Evolutionary conservation across 2,888 invertebrate genomes (phyloP).

Genomic region (Homarus gammarus): DNA sequence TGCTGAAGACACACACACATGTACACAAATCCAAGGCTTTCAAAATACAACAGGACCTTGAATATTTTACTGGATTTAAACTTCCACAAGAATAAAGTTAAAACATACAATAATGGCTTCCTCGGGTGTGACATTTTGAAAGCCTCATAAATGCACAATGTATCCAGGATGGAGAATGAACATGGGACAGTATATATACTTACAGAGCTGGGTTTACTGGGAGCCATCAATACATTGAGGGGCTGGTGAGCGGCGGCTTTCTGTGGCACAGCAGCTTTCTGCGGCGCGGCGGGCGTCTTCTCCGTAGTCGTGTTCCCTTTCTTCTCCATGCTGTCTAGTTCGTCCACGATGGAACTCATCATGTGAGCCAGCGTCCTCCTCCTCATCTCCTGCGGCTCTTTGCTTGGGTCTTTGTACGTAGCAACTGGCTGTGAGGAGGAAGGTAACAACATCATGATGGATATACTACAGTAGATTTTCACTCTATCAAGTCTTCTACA

Average conservation of each 20-base stretch:
- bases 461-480: neutral
- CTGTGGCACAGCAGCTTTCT: neutral
- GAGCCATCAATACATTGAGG: neutral
- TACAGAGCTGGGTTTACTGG: conserved; percentile 28
- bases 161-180: no score
- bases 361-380: conserved; percentile 61
- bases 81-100: no score
- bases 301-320: conserved; percentile 17
- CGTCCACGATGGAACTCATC: conserved; percentile 72
- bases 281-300: no score
- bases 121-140: no score
- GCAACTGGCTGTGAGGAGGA: conserved; percentile 54
- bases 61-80: no score
- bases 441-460: neutral
- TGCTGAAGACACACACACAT: no score
- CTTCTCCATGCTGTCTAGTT: conserved; percentile 67
- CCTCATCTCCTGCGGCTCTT: conserved; percentile 60
- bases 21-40: no score
- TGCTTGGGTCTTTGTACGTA: conserved; percentile 66
- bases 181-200: no score
- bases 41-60: no score
- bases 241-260: neutral
- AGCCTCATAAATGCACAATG: no score
- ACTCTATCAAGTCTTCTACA: no score
- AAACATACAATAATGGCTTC: no score